These are phyloP conservation scores for Agapetus fuscipes DNA, from an alignment of 2,888 invertebrate species.

Conservation along the genomic window DNA sequence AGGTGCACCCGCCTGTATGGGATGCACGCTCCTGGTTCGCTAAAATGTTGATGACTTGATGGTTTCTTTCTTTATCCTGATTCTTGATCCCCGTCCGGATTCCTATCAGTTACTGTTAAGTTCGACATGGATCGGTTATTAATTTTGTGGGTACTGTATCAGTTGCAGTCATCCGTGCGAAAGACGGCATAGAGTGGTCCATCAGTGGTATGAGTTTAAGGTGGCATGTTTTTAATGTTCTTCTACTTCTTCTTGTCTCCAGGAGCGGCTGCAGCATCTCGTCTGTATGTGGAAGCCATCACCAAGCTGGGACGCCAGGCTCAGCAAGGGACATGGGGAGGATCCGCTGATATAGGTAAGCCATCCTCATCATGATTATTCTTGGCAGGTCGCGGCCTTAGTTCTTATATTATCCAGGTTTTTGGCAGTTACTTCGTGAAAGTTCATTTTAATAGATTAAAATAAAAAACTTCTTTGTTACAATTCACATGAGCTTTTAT, in stretches of 20 bases:
- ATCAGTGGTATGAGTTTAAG: neutral
- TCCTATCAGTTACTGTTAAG: no score
- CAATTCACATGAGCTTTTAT: no score
- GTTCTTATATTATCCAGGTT: no score
- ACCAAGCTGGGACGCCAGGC: constrained; percentile 81
- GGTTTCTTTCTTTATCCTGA: no score
- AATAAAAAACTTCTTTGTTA: no score
- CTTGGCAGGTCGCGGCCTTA: no score
- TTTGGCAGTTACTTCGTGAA: no score
- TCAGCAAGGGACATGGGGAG: constrained; percentile 83
- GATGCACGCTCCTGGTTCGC: no score
- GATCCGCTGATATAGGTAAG: constrained; percentile 85
- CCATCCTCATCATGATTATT: constrained; percentile 21
- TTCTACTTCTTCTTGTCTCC: constrained; percentile 24
- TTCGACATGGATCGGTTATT: neutral
- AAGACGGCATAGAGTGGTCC: neutral
- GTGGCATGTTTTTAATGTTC: neutral
- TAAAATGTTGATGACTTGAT: no score
- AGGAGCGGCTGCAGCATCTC: constrained; percentile 84
- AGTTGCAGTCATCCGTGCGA: neutral
- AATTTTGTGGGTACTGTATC: neutral
- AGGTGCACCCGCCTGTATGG: no score
- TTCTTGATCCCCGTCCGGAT: no score
- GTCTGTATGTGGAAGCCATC: constrained; percentile 80
- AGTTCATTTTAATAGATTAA: no score